Evolutionary conservation across 2,797 vertebrate genomes (phyloP).

Genomic region (Telmatherina bonti): DNA sequence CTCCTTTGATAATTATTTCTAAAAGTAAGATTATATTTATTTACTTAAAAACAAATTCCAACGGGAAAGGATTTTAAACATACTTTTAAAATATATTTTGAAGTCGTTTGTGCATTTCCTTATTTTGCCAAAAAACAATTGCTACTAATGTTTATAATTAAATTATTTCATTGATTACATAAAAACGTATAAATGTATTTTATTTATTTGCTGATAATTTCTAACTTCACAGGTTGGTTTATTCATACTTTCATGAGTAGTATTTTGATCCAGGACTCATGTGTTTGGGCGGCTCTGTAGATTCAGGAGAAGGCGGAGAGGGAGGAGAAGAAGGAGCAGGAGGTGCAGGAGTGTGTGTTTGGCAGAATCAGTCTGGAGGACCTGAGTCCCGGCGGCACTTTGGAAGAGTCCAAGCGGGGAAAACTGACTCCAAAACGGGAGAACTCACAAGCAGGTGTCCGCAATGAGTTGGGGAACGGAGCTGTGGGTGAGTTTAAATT

Average conservation of each 20-base stretch:
- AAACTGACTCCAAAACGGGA: constrained; percentile 70
- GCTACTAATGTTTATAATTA: no score
- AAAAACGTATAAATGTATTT: no score
- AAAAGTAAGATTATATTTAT: no score
- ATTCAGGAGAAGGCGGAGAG: constrained; percentile 28
- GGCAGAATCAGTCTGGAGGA: constrained; percentile 54
- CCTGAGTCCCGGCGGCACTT: constrained; percentile 62
- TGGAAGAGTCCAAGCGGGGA: constrained; percentile 63
- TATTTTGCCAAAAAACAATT: no score
- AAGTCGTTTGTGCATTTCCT: no score
- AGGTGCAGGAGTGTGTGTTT: constrained; percentile 23
- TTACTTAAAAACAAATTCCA: no score
- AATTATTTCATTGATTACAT: not conserved
- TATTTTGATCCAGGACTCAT: not conserved
- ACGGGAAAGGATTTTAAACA: no score
- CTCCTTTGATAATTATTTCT: no score
- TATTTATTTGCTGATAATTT: not conserved
- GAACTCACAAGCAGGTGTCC: constrained; percentile 61
- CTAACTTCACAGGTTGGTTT: not conserved
- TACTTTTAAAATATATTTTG: no score
- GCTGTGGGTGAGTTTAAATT: constrained; percentile 85
- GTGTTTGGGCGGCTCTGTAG: constrained; percentile 56
- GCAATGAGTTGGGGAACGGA: constrained; percentile 91
- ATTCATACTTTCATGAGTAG: not conserved
- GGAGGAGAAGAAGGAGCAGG: constrained; percentile 26